Percentiles rank a stretch among this genome's conserved stretches.
These are phyloP conservation scores for Galbula dea DNA, from an alignment of 2,113 vertebrate genomes.

Conservation along the genomic window DNA sequence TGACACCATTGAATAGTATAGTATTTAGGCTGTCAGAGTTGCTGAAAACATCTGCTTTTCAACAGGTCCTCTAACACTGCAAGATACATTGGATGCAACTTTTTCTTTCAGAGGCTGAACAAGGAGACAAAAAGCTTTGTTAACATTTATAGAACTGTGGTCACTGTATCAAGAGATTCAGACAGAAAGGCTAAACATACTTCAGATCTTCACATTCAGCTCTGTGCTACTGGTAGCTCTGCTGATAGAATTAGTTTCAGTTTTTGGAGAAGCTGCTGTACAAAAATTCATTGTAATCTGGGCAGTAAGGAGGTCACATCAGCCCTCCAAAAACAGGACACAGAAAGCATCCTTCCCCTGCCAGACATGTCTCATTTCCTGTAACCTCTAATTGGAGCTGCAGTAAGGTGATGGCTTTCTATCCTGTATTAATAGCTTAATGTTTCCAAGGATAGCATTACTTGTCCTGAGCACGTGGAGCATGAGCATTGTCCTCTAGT, in stretches of 20 bases:
- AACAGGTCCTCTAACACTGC: neutral
- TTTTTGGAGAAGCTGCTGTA: neutral
- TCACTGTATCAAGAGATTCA: neutral
- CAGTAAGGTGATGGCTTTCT: neutral
- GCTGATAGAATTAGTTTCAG: neutral
- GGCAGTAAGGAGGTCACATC: neutral
- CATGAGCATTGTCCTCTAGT: neutral
- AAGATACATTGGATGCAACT: too few relatives aligned
- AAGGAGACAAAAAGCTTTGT: neutral
- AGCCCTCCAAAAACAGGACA: neutral
- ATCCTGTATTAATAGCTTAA: neutral
- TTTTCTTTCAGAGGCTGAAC: neutral
- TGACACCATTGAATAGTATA: neutral
- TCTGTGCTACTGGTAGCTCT: neutral
- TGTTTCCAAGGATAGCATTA: neutral
- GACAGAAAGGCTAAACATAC: neutral
- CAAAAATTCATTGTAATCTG: neutral
- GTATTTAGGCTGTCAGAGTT: neutral
- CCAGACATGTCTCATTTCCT: neutral
- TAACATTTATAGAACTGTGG: neutral
- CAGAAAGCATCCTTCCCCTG: neutral
- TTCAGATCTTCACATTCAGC: neutral
- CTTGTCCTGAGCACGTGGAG: neutral
- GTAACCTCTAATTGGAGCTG: too few relatives aligned
- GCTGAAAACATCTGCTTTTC: neutral